A percentile compares a stretch with the other conserved stretches of the same genome.
Conservation (phyloP, 2,888 invertebrate species). For the Tetragonisca angustula region DNA sequence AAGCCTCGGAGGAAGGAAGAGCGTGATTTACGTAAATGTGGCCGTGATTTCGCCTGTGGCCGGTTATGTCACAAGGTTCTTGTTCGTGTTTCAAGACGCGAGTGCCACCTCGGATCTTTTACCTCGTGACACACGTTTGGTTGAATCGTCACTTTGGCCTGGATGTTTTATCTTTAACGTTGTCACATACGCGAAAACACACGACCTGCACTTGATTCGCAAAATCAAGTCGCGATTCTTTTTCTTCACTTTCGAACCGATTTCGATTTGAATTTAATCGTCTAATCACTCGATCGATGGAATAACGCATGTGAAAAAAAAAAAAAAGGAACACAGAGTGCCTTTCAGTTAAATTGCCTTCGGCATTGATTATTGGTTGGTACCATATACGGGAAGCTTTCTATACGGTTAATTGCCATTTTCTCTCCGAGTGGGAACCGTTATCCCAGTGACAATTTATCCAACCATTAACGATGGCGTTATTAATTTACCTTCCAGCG, state of each 20-base stretch:
- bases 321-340: not conserved
- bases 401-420: constrained; percentile 41
- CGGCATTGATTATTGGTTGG: constrained; percentile 17
- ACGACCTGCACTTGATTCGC: not conserved
- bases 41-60: constrained; percentile 8
- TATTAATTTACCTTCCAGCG: constrained; percentile 3
- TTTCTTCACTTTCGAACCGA: not conserved
- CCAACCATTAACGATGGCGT: constrained; percentile 2
- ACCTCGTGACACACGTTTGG: not conserved
- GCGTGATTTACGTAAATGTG: constrained; percentile 58
- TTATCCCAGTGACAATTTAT: constrained; percentile 23
- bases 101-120: not conserved
- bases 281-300: not conserved
- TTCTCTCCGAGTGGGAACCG: constrained; percentile 20
- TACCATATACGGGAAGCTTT: constrained; percentile 27
- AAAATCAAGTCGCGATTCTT: too few relatives aligned
- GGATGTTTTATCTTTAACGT: not conserved
- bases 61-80: constrained; percentile 39
- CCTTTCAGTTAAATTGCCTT: not conserved
- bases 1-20: constrained; percentile 40
- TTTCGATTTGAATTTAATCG: not conserved
- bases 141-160: too few relatives aligned
- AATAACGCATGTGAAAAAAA: constrained; percentile 2
- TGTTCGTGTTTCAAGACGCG: not conserved
- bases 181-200: not conserved